Evolutionary conservation across 2,888 invertebrate genomes (phyloP).

Genomic region (Drosophila yooni): DNA sequence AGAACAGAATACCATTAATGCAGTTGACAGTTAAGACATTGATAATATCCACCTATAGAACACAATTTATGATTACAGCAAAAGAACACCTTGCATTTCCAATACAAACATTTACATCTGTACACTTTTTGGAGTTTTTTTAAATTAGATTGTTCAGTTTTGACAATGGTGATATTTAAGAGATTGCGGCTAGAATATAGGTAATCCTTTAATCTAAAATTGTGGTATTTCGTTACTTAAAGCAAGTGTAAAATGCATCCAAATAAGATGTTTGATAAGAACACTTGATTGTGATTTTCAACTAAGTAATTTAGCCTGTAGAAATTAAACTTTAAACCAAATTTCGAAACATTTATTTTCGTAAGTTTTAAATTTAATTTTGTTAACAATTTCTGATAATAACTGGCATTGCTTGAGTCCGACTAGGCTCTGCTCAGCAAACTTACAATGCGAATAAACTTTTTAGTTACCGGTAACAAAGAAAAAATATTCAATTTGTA

Average conservation of each 20-base stretch:
- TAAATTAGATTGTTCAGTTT: background rate
- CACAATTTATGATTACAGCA: background rate
- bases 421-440: background rate
- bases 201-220: background rate
- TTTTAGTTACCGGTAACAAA: background rate
- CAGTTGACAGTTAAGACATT: conserved; percentile 12
- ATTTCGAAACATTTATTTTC: conserved; percentile 8
- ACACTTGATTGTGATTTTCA: conserved; percentile 9
- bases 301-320: conserved; percentile 11
- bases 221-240: conserved; percentile 23
- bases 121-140: background rate
- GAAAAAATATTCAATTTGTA: background rate
- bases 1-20: conserved; percentile 4
- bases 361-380: background rate
- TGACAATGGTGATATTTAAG: background rate
- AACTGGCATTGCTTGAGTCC: background rate
- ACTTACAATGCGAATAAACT: background rate
- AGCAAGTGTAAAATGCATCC: conserved; percentile 50
- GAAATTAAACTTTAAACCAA: background rate
- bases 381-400: background rate
- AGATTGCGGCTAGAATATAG: conserved; percentile 9
- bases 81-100: conserved; percentile 2
- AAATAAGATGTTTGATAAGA: conserved; percentile 37
- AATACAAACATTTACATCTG: conserved; percentile 13
- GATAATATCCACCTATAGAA: conserved; percentile 3